These are phyloP conservation scores for Calyptommatus sinebrachiatus DNA, from an alignment of 2,113 vertebrate genomes.

Conservation along the genomic window DNA sequence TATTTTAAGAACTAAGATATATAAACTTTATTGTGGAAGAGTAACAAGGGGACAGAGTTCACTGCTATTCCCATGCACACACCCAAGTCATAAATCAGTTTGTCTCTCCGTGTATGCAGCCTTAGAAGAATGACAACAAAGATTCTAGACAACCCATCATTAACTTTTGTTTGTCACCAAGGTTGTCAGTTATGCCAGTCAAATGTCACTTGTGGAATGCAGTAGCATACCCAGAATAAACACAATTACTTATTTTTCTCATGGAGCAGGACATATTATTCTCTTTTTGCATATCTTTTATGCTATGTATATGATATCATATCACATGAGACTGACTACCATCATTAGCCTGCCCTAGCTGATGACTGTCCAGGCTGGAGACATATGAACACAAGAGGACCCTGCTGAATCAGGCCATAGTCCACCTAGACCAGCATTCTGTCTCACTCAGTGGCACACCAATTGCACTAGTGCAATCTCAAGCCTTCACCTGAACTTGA, in stretches of 20 bases:
- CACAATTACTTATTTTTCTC: background rate
- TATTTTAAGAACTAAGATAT: conserved; percentile 53
- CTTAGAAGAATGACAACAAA: conserved; percentile 1
- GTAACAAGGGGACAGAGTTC: conserved; percentile 33
- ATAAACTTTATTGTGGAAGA: conserved; percentile 50
- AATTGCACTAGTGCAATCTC: too few relatives aligned
- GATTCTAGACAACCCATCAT: conserved; percentile 27
- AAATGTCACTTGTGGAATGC: background rate
- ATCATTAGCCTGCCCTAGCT: too few relatives aligned
- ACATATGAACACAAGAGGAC: too few relatives aligned
- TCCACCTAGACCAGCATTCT: too few relatives aligned
- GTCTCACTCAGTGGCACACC: too few relatives aligned
- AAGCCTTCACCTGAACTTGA: too few relatives aligned
- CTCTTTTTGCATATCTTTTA: too few relatives aligned
- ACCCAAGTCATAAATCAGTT: conserved; percentile 27
- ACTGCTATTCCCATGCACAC: conserved; percentile 7
- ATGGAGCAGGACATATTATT: background rate
- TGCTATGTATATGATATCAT: too few relatives aligned
- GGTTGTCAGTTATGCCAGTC: background rate
- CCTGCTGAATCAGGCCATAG: too few relatives aligned
- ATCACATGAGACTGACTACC: too few relatives aligned
- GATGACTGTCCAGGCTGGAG: too few relatives aligned
- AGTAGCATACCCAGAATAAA: background rate
- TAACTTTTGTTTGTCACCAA: background rate
- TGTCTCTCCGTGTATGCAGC: conserved; percentile 30